phyloP scores from a whole-genome alignment of 2,797 vertebrate genomes.

The Epinephelus malabaricus region DNA sequence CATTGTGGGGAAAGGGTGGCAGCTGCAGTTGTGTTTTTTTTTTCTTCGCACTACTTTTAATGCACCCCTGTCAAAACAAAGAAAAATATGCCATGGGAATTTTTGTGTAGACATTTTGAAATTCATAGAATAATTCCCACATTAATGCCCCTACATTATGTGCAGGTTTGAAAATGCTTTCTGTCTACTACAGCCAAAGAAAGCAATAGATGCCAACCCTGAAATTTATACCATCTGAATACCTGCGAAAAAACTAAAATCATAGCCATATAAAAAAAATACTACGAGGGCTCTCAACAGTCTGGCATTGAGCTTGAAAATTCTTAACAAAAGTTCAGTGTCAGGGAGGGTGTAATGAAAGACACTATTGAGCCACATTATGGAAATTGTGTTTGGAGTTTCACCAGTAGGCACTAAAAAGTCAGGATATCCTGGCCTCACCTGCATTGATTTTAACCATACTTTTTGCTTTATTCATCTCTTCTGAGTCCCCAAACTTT shows the following conservation, averaged over 20 bases:
- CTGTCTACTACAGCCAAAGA: not conserved
- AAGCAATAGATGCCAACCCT: not conserved
- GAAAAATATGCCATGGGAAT: not conserved
- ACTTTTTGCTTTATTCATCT: not conserved
- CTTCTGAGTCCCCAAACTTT: not conserved
- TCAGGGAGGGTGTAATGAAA: not conserved
- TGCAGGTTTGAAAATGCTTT: slow-evolving; percentile 3
- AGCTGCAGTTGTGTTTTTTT: slow-evolving; percentile 31
- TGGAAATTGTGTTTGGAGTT: not conserved
- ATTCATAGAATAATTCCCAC: not conserved
- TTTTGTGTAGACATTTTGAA: slow-evolving; percentile 7
- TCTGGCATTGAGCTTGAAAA: not conserved
- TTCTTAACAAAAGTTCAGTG: not conserved
- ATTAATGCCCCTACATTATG: not conserved
- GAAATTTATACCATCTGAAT: not conserved
- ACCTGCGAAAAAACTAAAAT: not conserved
- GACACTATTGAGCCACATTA: not conserved
- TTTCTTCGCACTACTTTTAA: slow-evolving; percentile 64
- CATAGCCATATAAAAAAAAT: not conserved
- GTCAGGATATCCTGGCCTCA: not conserved
- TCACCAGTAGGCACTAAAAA: not conserved
- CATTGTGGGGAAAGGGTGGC: slow-evolving; percentile 38
- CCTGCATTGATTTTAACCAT: not conserved
- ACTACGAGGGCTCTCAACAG: not conserved
- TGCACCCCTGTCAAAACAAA: slow-evolving; percentile 63